A percentile compares a stretch with the other conserved stretches of the same genome.
These are phyloP conservation scores for Cydia fagiglandana DNA, from an alignment of 1,140 invertebrate genomes.

Conservation along the genomic window DNA sequence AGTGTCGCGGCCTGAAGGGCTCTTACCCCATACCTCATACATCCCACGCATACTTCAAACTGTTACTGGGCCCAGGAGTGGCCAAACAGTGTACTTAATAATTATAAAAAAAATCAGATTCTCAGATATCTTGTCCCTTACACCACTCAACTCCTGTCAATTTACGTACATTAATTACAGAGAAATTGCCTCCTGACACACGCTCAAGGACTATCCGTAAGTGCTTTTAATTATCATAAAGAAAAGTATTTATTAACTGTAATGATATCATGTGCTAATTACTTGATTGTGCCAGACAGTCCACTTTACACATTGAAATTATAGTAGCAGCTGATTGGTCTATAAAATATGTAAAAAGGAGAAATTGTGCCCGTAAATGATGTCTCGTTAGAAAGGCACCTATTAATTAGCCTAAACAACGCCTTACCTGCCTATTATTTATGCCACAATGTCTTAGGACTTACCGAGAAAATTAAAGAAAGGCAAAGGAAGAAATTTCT, in stretches of 20 bases:
- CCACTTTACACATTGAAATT: not conserved
- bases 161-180: not conserved
- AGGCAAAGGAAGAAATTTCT: too few relatives aligned
- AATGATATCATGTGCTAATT: not conserved
- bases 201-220: constrained; percentile 5
- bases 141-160: not conserved
- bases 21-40: too few relatives aligned
- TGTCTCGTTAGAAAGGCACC: not conserved
- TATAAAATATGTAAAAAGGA: not conserved
- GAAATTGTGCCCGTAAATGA: not conserved
- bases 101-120: too few relatives aligned
- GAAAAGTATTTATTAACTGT: constrained; percentile 8
- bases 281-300: not conserved
- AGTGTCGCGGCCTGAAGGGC: too few relatives aligned
- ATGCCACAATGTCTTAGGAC: not conserved
- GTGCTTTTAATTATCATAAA: not conserved
- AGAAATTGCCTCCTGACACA: constrained; percentile 1
- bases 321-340: not conserved
- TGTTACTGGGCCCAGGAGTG: too few relatives aligned
- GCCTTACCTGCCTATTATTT: not conserved
- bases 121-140: not conserved
- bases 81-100: too few relatives aligned
- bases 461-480: too few relatives aligned
- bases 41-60: too few relatives aligned
- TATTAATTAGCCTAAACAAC: not conserved